These are phyloP conservation scores for Monomorium pharaonis DNA, from an alignment of 1,140 invertebrate species.

Conservation along the genomic window DNA sequence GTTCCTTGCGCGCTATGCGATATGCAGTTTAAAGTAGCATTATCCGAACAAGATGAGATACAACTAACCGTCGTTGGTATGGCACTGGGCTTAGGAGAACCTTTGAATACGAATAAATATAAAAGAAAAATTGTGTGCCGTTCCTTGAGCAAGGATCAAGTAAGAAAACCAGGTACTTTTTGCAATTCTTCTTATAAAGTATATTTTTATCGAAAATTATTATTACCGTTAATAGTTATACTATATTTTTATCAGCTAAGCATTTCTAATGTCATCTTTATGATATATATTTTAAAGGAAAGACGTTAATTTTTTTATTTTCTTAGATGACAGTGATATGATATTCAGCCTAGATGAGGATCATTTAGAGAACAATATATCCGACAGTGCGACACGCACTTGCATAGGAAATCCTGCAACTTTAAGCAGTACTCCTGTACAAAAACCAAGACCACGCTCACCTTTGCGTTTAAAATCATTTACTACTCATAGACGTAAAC, in stretches of 20 bases:
- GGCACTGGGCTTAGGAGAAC: constrained; percentile 90
- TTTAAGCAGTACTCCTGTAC: constrained; percentile 48
- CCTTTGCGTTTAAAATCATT: constrained; percentile 78
- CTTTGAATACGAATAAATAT: constrained; percentile 82
- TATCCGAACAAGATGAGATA: constrained; percentile 95
- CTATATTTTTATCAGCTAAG: background rate
- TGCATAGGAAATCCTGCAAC: constrained; percentile 57
- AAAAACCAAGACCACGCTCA: constrained; percentile 78
- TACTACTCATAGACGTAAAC: constrained; percentile 76
- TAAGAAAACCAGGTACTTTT: constrained; percentile 77
- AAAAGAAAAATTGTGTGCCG: constrained; percentile 79
- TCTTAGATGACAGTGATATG: constrained; percentile 85
- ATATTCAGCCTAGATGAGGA: constrained; percentile 92
- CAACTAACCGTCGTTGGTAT: constrained; percentile 93
- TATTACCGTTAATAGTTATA: background rate
- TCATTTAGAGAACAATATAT: constrained; percentile 75
- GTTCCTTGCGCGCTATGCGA: constrained; percentile 93
- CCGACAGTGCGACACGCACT: constrained; percentile 58
- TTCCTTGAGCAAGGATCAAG: constrained; percentile 81
- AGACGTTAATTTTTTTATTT: background rate
- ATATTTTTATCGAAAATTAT: constrained; percentile 15
- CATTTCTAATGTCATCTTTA: background rate
- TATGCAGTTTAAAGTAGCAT: constrained; percentile 91
- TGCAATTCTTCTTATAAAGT: background rate
- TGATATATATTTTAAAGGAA: background rate